Evolutionary conservation across 2,113 vertebrate species (phyloP).

Genomic region (Tichodroma muraria): DNA sequence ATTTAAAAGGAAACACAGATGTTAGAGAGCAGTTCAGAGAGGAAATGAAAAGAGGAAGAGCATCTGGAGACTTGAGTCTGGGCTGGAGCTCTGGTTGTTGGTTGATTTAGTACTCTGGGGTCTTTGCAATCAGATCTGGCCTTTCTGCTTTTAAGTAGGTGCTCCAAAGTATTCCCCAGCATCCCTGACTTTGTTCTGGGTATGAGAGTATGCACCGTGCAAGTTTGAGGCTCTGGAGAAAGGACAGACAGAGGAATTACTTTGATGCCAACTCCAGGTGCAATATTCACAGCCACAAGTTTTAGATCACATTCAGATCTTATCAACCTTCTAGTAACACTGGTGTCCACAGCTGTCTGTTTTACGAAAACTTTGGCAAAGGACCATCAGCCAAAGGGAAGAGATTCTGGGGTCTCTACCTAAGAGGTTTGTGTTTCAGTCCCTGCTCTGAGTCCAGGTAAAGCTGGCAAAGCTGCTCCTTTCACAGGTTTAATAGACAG

Average conservation of each 20-base stretch:
- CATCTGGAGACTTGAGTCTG: slow-evolving; percentile 45
- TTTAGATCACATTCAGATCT: not conserved
- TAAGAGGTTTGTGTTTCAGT: not conserved
- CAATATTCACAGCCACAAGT: not conserved
- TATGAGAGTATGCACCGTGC: fast-evolving
- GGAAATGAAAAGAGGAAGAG: slow-evolving; percentile 64
- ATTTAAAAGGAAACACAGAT: slow-evolving; percentile 58
- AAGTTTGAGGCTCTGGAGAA: not conserved
- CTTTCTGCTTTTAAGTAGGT: slow-evolving; percentile 39
- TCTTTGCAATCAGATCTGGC: slow-evolving; percentile 9
- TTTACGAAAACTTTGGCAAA: not conserved
- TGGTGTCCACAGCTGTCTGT: not conserved
- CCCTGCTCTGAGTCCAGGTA: not conserved
- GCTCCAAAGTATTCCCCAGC: not conserved
- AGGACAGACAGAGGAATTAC: not conserved
- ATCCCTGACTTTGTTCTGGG: not conserved
- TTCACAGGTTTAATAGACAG: not conserved
- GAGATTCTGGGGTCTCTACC: not conserved
- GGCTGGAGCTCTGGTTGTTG: slow-evolving; percentile 38
- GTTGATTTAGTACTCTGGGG: slow-evolving; percentile 32
- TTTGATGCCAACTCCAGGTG: not conserved
- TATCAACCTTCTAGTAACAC: not conserved
- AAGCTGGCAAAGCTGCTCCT: not conserved
- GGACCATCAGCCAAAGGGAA: not conserved
- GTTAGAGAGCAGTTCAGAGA: slow-evolving; percentile 36